Evolutionary conservation across 2,888 invertebrate species (phyloP).

Genomic region (Venustoraphidia nigricollis): DNA sequence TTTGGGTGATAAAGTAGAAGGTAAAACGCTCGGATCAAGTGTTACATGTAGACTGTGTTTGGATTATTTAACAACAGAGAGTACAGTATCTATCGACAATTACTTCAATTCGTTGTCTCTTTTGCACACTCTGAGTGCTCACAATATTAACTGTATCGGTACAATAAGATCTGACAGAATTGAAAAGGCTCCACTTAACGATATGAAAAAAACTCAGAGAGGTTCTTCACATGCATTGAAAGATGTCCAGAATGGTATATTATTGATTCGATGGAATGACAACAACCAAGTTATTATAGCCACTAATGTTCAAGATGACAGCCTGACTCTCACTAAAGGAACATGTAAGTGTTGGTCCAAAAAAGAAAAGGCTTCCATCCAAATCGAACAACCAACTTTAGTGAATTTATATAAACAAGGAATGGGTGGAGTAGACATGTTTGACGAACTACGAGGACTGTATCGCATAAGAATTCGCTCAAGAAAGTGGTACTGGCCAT

Average conservation of each 20-base stretch:
- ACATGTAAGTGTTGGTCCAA: conserved; percentile 10
- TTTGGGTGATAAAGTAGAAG: conserved; percentile 5
- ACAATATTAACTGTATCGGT: background rate
- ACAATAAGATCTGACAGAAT: conserved; percentile 2
- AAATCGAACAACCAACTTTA: conserved; percentile 9
- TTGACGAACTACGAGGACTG: conserved; percentile 10
- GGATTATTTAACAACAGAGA: conserved; percentile 6
- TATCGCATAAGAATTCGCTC: conserved; percentile 10
- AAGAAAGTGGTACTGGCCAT: conserved; percentile 13
- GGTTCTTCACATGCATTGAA: conserved; percentile 1
- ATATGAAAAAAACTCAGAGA: conserved; percentile 6
- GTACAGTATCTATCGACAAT: conserved; percentile 9
- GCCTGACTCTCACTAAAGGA: conserved; percentile 7
- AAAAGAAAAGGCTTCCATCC: conserved; percentile 7
- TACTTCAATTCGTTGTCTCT: conserved; percentile 10
- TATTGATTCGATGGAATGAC: conserved; percentile 8
- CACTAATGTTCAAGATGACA: conserved; percentile 6
- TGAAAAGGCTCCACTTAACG: conserved; percentile 7
- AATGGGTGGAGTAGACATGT: conserved; percentile 12
- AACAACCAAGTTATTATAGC: conserved; percentile 10
- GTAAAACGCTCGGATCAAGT: conserved; percentile 7
- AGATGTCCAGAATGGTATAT: background rate
- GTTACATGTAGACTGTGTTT: conserved; percentile 8
- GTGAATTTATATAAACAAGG: conserved; percentile 12
- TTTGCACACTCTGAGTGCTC: background rate